Percentiles rank a stretch among this genome's conserved stretches.
Evolutionary conservation across 1,140 invertebrate genomes (phyloP).

Genomic region (Drosophila navojoa): DNA sequence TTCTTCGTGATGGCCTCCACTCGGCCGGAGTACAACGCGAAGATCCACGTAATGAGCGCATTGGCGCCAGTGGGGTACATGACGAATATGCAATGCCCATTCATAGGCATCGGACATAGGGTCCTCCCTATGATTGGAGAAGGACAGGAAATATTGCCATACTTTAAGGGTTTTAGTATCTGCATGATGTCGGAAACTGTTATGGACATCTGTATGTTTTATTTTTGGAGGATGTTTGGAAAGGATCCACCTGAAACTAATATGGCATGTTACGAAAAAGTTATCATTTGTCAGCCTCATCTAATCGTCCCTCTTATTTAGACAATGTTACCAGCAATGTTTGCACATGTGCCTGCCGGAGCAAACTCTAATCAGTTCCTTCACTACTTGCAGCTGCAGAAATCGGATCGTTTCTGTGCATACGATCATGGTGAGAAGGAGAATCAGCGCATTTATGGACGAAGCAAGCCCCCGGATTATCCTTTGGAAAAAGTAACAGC

Average conservation of each 20-base stretch:
- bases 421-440: conserved; percentile 60
- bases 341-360: conserved; percentile 66
- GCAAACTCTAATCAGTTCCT: conserved; percentile 47
- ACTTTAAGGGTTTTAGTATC: conserved; percentile 3
- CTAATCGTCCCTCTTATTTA: background rate
- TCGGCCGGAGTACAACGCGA: conserved; percentile 86
- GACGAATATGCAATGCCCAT: conserved; percentile 45
- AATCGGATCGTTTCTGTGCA: conserved; percentile 58
- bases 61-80: conserved; percentile 86
- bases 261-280: conserved; percentile 38
- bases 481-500: conserved; percentile 85
- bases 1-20: conserved; percentile 87
- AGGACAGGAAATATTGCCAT: conserved; percentile 46
- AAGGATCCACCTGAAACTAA: conserved; percentile 55
- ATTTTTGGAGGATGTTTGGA: conserved; percentile 43
- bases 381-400: conserved; percentile 62
- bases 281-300: too few relatives aligned
- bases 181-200: conserved; percentile 43
- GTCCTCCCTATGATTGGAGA: conserved; percentile 33
- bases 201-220: conserved; percentile 46
- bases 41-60: conserved; percentile 85
- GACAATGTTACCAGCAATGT: conserved; percentile 62
- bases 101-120: conserved; percentile 16
- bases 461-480: conserved; percentile 85
- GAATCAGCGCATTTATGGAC: conserved; percentile 84